Percentiles rank a stretch among this genome's conserved stretches.
phyloP scores from a whole-genome alignment of 1,140 invertebrate species.

The Drosophila sp. region DNA sequence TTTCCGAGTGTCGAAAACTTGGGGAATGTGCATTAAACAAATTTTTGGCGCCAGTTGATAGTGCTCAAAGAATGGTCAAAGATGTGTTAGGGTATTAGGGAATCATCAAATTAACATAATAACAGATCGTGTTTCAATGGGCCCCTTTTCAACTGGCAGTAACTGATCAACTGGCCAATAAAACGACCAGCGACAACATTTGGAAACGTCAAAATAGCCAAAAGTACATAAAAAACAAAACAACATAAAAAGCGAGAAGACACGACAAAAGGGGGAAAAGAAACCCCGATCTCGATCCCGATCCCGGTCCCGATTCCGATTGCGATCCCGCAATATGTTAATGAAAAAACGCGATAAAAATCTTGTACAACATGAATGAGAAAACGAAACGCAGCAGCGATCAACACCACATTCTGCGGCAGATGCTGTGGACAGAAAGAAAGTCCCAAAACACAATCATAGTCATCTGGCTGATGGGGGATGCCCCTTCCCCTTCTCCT shows the following conservation, averaged over 20 bases:
- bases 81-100: conserved; percentile 79
- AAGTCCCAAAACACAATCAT: conserved; percentile 48
- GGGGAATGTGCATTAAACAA: conserved; percentile 23
- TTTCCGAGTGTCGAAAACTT: conserved; percentile 11
- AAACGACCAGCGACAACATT: conserved; percentile 64
- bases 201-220: conserved; percentile 61
- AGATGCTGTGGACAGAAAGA: conserved; percentile 51
- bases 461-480: conserved; percentile 64
- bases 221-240: conserved; percentile 61
- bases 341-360: conserved; percentile 75
- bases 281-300: conserved; percentile 5
- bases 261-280: conserved; percentile 12
- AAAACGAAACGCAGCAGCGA: conserved; percentile 62
- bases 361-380: conserved; percentile 79
- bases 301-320: conserved; percentile 48
- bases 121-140: conserved; percentile 73
- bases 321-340: conserved; percentile 68
- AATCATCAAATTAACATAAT: conserved; percentile 83
- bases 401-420: conserved; percentile 69
- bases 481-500: neutral
- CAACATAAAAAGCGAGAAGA: conserved; percentile 12
- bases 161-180: conserved; percentile 30
- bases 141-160: neutral
- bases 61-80: conserved; percentile 31
- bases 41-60: conserved; percentile 62